Conservation (phyloP, 2,888 invertebrate genomes). For the Ceramica pisi region DNA sequence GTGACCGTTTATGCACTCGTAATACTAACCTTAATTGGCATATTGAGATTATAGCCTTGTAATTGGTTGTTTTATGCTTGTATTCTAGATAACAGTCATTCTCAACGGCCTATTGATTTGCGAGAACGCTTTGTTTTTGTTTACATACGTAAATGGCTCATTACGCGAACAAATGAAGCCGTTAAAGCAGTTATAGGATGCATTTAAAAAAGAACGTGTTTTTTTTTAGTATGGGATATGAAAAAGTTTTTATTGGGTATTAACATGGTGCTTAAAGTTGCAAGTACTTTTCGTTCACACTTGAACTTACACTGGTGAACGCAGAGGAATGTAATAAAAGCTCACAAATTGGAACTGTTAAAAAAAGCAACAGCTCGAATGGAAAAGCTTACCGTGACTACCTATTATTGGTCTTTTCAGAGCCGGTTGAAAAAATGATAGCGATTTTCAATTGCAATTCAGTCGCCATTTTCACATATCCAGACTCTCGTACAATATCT, state of each 20-base stretch:
- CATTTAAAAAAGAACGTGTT: conserved; percentile 36
- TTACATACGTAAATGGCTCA: conserved; percentile 60
- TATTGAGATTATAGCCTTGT: conserved; percentile 86
- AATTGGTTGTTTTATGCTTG: conserved; percentile 80
- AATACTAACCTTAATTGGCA: conserved; percentile 87
- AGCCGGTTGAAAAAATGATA: conserved; percentile 50
- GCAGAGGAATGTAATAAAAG: conserved; percentile 28
- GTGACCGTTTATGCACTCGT: conserved; percentile 83
- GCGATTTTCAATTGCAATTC: conserved; percentile 68
- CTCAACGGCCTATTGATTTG: conserved; percentile 72
- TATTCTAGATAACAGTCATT: conserved; percentile 74
- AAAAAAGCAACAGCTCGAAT: conserved; percentile 14
- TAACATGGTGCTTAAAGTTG: conserved; percentile 20
- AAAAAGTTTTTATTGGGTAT: conserved; percentile 30
- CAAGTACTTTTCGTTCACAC: conserved; percentile 14
- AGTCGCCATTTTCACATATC: conserved; percentile 64
- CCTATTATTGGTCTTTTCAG: conserved; percentile 49
- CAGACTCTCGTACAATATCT: conserved; percentile 63
- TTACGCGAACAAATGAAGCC: conserved; percentile 61
- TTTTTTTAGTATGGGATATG: conserved; percentile 14
- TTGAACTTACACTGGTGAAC: conserved; percentile 14
- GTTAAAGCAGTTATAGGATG: conserved; percentile 41
- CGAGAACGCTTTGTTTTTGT: conserved; percentile 62
- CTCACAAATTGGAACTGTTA: conserved; percentile 11
- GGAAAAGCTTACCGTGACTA: conserved; percentile 30